Evolutionary conservation across 2,888 invertebrate species (phyloP), one percentile per base, ranked within the genome.

Genomic region (Stictocephala bisonia): DNA sequence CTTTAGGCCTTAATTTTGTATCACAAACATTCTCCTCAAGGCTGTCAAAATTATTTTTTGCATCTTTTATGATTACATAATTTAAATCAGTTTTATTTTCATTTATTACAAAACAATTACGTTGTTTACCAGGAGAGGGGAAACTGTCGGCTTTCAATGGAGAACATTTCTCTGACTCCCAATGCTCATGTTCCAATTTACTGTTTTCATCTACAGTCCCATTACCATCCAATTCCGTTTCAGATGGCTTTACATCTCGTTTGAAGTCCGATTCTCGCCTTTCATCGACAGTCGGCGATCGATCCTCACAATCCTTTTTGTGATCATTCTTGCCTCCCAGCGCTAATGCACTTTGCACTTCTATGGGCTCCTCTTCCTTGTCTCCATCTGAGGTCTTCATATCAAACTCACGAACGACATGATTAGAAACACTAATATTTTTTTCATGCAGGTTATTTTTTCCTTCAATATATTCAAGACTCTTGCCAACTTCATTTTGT

Each of bases 101-200:
- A n/a, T n/a, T n/a, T n/a, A n/a, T n/a, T n/a, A n/a, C n/a, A n/a
- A n/a, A n/a, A n/a, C n/a, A n/a, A n/a, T n/a, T n/a, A n/a, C n/a
- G n/a, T n/a, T n/a, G n/a, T n/a, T n/a, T n/a, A n/a, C n/a, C n/a
- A 18, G 53, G 13, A 15, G 24, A n/a, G 35, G 35, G 1, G 11
- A 41, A 27, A 70, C 20, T 40, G 24, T 18, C 50, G 13, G 18
- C 13, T 44, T 15, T 44, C 9, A 27, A 64, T 26, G 64, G 20
- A 11, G 20, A 22, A 7, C 26, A 44, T 44, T 64, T 64, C 24
- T 70, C 56, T 7, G 56, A 40, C n/a, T 70, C 70, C 35, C 41
- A 15, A 26, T 53, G 50, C 31, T 70, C 56, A 27, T 70, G 53
- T 70, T 70, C 70, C 27, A 64, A 64, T 64, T 64, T 64, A 44